A percentile compares a stretch with the other conserved stretches of the same genome.
Conservation (phyloP, 2,888 invertebrate genomes). For the Caenorhabditis virilis region DNA sequence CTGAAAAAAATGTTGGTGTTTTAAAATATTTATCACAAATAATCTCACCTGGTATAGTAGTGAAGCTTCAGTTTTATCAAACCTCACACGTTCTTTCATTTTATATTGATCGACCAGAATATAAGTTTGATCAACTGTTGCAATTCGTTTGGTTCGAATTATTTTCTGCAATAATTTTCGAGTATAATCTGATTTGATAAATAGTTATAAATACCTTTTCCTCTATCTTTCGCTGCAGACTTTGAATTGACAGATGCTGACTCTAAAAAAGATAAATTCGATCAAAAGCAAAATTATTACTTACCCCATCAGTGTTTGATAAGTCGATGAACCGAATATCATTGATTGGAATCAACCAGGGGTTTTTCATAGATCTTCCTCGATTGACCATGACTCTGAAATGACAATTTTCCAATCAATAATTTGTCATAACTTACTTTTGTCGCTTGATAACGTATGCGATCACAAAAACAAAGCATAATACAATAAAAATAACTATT, state of each 20-base stretch:
- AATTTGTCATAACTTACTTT: too few relatives aligned
- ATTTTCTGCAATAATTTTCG: slow-evolving; percentile 6
- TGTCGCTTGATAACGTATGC: too few relatives aligned
- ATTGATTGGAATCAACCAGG: slow-evolving; percentile 55
- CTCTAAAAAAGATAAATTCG: slow-evolving; percentile 37
- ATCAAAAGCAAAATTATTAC: too few relatives aligned
- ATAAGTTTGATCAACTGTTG: slow-evolving; percentile 55
- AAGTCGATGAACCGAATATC: slow-evolving; percentile 51
- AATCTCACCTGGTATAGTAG: slow-evolving; percentile 50
- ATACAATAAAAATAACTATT: slow-evolving; percentile 46
- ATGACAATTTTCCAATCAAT: too few relatives aligned
- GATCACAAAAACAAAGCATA: slow-evolving; percentile 42
- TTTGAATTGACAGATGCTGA: slow-evolving; percentile 58
- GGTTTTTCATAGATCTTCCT: slow-evolving; percentile 54
- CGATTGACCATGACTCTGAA: too few relatives aligned
- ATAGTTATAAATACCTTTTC: slow-evolving; percentile 12
- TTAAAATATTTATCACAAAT: not conserved
- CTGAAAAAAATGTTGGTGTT: slow-evolving; percentile 33
- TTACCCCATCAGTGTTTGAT: slow-evolving; percentile 31
- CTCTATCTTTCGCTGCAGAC: slow-evolving; percentile 46
- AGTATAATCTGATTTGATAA: not conserved
- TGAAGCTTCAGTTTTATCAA: slow-evolving; percentile 56
- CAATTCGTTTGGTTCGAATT: slow-evolving; percentile 36
- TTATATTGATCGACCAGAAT: slow-evolving; percentile 54
- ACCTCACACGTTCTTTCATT: slow-evolving; percentile 55